Evolutionary conservation across 1,140 invertebrate species (phyloP), one percentile per base, ranked within the genome.

Genomic region (Drosophila biarmipes): DNA sequence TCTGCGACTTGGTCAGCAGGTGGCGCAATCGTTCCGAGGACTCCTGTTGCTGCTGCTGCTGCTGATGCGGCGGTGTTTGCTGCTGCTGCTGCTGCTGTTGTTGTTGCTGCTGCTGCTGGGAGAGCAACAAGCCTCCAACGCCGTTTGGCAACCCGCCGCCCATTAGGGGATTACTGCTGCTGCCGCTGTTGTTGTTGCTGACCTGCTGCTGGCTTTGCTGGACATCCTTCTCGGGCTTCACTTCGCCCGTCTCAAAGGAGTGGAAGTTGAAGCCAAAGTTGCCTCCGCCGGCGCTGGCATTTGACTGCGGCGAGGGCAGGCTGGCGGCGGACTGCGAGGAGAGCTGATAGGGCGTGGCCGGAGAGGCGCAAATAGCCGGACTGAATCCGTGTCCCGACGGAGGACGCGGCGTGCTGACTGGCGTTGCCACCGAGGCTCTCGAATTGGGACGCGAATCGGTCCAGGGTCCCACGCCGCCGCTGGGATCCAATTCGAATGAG

Each of bases 11-110:
- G 75, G 94, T 96, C 48, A 95, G 92, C 54, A 96, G 92, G 78
- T 94, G 94, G 49, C 95, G 93, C 42, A 96, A 92, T 52, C 95
- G 92, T 51, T 94, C 95, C 0, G 95, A 95, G 48, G 80, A 72
- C 31, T 90, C 87, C 45, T 80, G 78, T 19, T 74, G 79, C 11
- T 72, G 74, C 10, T 73, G 81, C 6, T 73, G 58, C 42, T 63
- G 68, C 4, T 58, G 68, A 3, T 58, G 64, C 19, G 62, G 69
- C 7, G 51, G 58, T 2, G 40, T 61, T 7, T 68, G 80, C 4
- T 61, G 66, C 24, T 69, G 75, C 17, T 67, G 69, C 34, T 80
- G 68, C 10, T 76, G 49, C 7, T 59, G 69, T 34, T 80, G 68
- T 7, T 76, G 49, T 6, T 59, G 58, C 12, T 73, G 71, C 15